These are phyloP conservation scores for Pseudomyrmex dendroicus DNA, from an alignment of 1,140 invertebrate species.

Conservation along the genomic window DNA sequence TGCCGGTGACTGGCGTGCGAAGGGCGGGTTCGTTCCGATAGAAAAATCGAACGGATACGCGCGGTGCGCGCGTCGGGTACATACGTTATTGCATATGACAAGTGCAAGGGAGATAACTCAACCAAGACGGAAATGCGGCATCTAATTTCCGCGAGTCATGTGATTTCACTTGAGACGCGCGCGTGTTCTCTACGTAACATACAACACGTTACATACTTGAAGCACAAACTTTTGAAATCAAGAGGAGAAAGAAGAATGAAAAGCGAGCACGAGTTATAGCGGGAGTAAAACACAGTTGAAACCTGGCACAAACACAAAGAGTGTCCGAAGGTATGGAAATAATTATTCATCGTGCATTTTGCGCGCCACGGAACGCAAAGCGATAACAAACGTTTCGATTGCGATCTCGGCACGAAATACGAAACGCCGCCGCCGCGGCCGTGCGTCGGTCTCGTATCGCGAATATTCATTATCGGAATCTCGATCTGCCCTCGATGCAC, in stretches of 20 bases:
- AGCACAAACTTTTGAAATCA: slow-evolving; percentile 18
- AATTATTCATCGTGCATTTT: slow-evolving; percentile 39
- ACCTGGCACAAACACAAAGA: slow-evolving; percentile 5
- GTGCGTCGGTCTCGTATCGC: slow-evolving; percentile 53
- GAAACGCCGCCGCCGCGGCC: not conserved
- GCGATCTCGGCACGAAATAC: slow-evolving; percentile 43
- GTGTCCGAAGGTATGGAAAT: slow-evolving; percentile 15
- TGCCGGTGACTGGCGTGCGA: slow-evolving; percentile 35
- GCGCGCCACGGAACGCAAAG: slow-evolving; percentile 6
- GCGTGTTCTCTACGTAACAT: not conserved
- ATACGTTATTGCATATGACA: slow-evolving; percentile 37
- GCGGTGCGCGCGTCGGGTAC: not conserved
- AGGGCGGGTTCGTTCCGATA: slow-evolving; percentile 41
- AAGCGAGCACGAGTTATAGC: not conserved
- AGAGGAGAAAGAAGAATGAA: not conserved
- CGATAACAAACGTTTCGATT: slow-evolving; percentile 67
- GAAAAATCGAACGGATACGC: slow-evolving; percentile 54
- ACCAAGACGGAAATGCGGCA: slow-evolving; percentile 40
- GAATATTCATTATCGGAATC: slow-evolving; percentile 70
- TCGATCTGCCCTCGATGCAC: slow-evolving; percentile 53
- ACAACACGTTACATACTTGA: not conserved
- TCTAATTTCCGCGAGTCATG: slow-evolving; percentile 53
- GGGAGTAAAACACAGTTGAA: too few relatives aligned
- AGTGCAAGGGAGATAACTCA: slow-evolving; percentile 33
- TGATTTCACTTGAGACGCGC: slow-evolving; percentile 32